Evolutionary conservation across 2,113 vertebrate genomes (phyloP), one percentile per base, ranked within the genome.

Genomic region (Coreoperca whiteheadi): DNA sequence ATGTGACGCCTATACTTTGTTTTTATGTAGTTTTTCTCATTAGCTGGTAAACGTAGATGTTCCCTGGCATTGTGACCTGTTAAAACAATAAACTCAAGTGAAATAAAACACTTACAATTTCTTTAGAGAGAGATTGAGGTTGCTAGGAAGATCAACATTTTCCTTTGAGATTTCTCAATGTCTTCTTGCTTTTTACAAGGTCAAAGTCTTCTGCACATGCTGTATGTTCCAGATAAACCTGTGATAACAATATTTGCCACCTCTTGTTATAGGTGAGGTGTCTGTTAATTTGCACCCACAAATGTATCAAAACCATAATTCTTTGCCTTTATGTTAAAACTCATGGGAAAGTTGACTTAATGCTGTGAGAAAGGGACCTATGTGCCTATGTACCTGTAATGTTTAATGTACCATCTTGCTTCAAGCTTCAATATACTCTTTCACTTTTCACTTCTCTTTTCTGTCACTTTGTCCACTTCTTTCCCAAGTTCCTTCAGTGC

Each of bases 381-480:
- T 34, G 20, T 54, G 10, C 20, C 10, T 28, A n/a, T 65, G 23
- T 28, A 46, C n/a, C 2, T n/a, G 1, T 12, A 15, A 14, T 20
- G 12, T 63, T 56, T 41, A 25, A 25, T n/a, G 7, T 50, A 37
- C 41, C 0, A 48, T 63, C 20, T 48, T 21, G 28, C 30, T 16
- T 69, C 6, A 4, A 61, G 16, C 30, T 7, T 60, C 10, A 37
- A 30, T n/a, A 32, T 20, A n/a, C 23, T 43, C 11, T 57, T 80
- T 54, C n/a, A 57, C 28, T 75, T 72, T 60, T 61, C 14, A 32
- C 41, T 57, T 37, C 3, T 37, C 32, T 25, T 12, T 30, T 30
- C 4, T 66, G 81, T 53, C 76, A 11, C 65, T 56, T 21, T 53
- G 46, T 78, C 50, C 28, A 4, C 34, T 28, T 70, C 48, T 68